Conservation (phyloP, 2,888 invertebrate species). For the Ormyrus thymus region DNA sequence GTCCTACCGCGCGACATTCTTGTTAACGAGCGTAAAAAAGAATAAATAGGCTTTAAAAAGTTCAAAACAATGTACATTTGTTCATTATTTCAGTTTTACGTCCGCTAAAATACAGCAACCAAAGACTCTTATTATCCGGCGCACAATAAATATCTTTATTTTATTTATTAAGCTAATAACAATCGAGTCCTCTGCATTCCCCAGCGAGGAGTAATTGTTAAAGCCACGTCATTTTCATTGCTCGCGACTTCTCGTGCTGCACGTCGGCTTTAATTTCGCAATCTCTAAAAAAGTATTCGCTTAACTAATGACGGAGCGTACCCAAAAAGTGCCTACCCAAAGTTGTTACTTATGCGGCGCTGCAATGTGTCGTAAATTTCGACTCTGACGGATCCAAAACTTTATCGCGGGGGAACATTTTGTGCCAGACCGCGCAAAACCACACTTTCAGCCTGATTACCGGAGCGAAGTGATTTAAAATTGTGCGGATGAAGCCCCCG, state of each 20-base stretch:
- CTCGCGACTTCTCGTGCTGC: constrained; percentile 11
- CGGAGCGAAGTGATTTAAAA: constrained; percentile 45
- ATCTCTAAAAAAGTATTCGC: constrained; percentile 21
- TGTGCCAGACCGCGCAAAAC: constrained; percentile 41
- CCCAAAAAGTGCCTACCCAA: constrained; percentile 44
- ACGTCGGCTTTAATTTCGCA: constrained; percentile 43
- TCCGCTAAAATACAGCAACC: background rate
- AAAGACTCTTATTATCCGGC: constrained; percentile 7
- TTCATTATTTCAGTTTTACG: no score
- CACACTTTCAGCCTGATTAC: constrained; percentile 50
- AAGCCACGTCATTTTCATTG: constrained; percentile 31
- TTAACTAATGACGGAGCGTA: constrained; percentile 41
- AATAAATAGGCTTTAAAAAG: no score
- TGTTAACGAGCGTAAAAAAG: no score
- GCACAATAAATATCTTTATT: constrained; percentile 1
- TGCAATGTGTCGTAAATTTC: constrained; percentile 50
- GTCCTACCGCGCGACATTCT: background rate
- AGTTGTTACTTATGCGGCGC: constrained; percentile 53
- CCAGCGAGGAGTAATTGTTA: background rate
- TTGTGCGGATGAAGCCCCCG: constrained; percentile 16
- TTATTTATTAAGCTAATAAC: constrained; percentile 35
- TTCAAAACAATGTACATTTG: no score
- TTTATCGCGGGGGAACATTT: constrained; percentile 49
- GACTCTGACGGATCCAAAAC: constrained; percentile 55
- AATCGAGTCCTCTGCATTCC: constrained; percentile 8